Base-by-base conservation (phyloP, 2,797 vertebrate genomes). In the Squalus acanthias region DNA sequence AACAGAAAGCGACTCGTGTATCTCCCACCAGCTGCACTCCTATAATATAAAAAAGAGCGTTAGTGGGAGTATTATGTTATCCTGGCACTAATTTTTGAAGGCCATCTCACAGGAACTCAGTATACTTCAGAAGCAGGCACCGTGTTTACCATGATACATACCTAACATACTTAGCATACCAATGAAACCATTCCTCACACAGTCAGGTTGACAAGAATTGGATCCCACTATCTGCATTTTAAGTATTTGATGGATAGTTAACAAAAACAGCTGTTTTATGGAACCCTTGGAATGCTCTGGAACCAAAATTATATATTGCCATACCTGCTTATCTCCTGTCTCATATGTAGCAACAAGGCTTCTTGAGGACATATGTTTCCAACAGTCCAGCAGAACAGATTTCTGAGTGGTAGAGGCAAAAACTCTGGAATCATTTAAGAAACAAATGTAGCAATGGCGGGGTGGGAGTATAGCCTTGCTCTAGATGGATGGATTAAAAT, bases 211-310 rank as follows among this genome's bases (percentile, higher is more conserved):
- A 46, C 24, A 72, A 72, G 70, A 74, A 53, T 57, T 72, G 10
- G 39, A 70, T 70, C 50, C 46, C 22, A 50, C 67, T 95, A 95
- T 70, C 69, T 74, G 24, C 24, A 29, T 74, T 67, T 93, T 22
- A 65, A 93, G 60, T 69, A 39, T 93, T 93, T 93, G 91, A 95
- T 95, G 69, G 69, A 53, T 57, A 70, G 46, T 72, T 50, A 95
- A 53, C 29, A 95, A 65, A 15, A 69, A 53, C 0, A 22, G 8
- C 12, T 95, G 24, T 72, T 26, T 72, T 46, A 24, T 95, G 67
- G 39, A 95, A 95, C 33, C 24, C 4, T 12, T 95, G 94, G 46
- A 53, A 95, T 95, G 46, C 4, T 50, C 17, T 95, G 69, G 50
- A 72, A 53, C 33, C 24, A 74, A 74, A 72, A 74, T 95, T 57